phyloP scores from a whole-genome alignment of 2,888 invertebrate species.

The Nasonovia ribisnigri region DNA sequence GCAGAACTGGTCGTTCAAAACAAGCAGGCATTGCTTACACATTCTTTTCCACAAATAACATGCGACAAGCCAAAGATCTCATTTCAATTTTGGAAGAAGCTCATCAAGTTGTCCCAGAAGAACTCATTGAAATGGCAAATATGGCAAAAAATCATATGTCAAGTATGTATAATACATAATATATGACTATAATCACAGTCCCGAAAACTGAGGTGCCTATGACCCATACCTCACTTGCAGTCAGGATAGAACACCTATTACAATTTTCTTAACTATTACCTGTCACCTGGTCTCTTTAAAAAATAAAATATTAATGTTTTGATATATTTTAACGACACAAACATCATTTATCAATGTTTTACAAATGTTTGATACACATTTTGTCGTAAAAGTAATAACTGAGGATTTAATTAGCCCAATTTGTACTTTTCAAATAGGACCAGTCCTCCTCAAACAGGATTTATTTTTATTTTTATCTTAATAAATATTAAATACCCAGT shows the following conservation, averaged over 20 bases:
- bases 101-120: conserved; percentile 87
- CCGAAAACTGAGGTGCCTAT: too few species aligned
- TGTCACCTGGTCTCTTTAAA: neutral
- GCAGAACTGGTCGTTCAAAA: conserved; percentile 92
- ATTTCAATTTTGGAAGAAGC: conserved; percentile 94
- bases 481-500: neutral
- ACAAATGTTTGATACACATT: neutral
- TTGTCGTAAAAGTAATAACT: conserved; percentile 26
- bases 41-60: conserved; percentile 93
- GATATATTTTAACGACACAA: neutral
- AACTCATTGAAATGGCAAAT: conserved; percentile 82
- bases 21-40: conserved; percentile 96
- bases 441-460: conserved; percentile 52
- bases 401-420: conserved; percentile 57
- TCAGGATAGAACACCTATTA: neutral
- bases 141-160: conserved; percentile 70
- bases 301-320: neutral
- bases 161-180: conserved; percentile 22
- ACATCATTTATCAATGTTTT: neutral
- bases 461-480: neutral
- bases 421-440: conserved; percentile 35
- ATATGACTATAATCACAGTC: neutral
- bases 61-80: conserved; percentile 91
- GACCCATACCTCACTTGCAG: too few species aligned
- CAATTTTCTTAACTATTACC: neutral